Evolutionary conservation across 2,797 vertebrate genomes (phyloP).

Genomic region (Semotilus atromaculatus): DNA sequence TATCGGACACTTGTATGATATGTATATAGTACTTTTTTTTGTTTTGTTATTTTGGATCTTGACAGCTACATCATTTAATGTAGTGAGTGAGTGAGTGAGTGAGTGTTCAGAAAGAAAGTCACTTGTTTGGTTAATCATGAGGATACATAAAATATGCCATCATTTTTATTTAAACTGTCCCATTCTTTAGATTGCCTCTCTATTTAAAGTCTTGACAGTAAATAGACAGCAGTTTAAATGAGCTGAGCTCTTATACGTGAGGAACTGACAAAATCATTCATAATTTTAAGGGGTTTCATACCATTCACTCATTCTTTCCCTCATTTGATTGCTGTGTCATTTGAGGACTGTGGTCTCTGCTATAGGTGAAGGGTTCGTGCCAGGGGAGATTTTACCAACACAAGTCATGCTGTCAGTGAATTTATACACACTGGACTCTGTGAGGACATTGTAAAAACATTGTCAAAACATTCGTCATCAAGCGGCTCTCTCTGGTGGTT

Average conservation of each 20-base stretch:
- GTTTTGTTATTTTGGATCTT: too few relatives aligned
- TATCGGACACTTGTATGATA: too few relatives aligned
- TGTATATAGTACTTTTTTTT: too few relatives aligned
- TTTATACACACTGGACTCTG: conserved; percentile 50
- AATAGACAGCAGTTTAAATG: conserved; percentile 2
- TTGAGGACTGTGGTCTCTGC: not conserved
- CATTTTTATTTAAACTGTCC: not conserved
- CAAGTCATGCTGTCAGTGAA: conserved; percentile 42
- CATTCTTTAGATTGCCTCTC: not conserved
- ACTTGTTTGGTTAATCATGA: too few relatives aligned
- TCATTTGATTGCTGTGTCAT: not conserved
- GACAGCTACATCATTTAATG: too few relatives aligned
- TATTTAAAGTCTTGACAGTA: not conserved
- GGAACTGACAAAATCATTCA: not conserved
- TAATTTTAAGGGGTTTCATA: not conserved
- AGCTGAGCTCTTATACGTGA: not conserved
- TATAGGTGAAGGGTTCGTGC: conserved; percentile 20
- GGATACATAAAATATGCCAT: not conserved
- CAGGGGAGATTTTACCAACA: conserved; percentile 49
- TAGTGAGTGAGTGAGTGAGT: not conserved
- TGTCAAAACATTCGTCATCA: conserved; percentile 53
- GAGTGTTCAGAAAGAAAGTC: not conserved
- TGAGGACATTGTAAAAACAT: conserved; percentile 56
- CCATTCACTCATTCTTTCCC: not conserved
- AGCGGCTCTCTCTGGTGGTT: conserved; percentile 52